Base-by-base conservation (phyloP, 2,797 vertebrate genomes). In the Acrocephalus scirpaceus region DNA sequence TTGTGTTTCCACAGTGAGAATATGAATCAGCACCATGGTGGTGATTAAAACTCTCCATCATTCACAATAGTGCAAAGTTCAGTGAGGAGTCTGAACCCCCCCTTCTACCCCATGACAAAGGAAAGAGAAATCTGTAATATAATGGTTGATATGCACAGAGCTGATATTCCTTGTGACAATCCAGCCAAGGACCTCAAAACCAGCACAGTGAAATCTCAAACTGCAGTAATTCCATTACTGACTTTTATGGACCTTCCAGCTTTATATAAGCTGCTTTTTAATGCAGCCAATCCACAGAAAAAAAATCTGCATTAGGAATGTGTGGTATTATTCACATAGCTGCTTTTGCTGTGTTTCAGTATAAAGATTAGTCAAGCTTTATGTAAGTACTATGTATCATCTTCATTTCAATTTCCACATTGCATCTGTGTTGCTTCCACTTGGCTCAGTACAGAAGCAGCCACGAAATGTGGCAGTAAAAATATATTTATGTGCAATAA, bases 291-390 rank as follows among this genome's bases (percentile, higher is more conserved):
- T 61, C 30, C 53, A 69, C 22, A 47, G 65, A 44, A 22, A 47
- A 64, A 26, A 66, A 86, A 65, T 15, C 25, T 47, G 16, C 50
- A 44, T 40, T 40, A 72, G 32, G 42, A 81, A 22, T 9, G 18
- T 36, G 34, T 79, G 54, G 21, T 17, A 17, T 61, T 47, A 42
- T 88, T 88, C 36, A 53, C 0, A 0, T 45, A 65, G 71, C 36
- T 56, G 50, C 26, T 74, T 72, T 70, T 79, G 16, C 47, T 76
- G 4, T 50, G 18, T 87, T 90, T 94, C 70, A 79, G 66, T 16
- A 34, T n/a, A 19, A 77, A 86, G 65, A 76, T 73, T 42, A 82
- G 26, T 44, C 50, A 74, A 71, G 23, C 44, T 93, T 82, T 50
- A 26, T 47, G 6, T 53, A 26, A 60, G 44, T 67, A 32, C 65